Conservation (phyloP, 2,113 vertebrate species). For the Sinocyclocheilus maitianheensis region DNA sequence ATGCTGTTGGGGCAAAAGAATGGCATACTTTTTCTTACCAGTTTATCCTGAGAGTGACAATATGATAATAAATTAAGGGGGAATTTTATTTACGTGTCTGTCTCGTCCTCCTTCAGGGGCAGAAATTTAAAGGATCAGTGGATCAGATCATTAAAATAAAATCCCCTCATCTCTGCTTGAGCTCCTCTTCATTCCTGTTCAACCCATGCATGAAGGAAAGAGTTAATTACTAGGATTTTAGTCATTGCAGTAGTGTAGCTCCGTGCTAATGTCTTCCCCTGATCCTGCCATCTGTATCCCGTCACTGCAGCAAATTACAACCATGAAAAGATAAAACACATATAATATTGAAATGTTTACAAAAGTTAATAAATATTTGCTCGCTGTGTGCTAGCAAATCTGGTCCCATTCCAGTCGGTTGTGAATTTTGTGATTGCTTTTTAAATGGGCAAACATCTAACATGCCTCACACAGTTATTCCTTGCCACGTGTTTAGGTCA, state of each 20-base stretch:
- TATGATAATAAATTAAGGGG: constrained; percentile 70
- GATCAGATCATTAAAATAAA: constrained; percentile 82
- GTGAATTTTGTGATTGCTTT: constrained; percentile 20
- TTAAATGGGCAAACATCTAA: constrained; percentile 5
- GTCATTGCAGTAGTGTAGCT: constrained; percentile 59
- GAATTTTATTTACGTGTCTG: constrained; percentile 66
- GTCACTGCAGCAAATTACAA: constrained; percentile 27
- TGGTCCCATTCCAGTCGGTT: background rate
- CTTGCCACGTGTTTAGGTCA: background rate
- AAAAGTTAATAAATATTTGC: constrained; percentile 17
- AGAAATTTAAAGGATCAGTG: constrained; percentile 81
- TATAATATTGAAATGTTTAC: constrained; percentile 27
- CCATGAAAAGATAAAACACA: constrained; percentile 31
- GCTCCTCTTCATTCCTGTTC: constrained; percentile 50
- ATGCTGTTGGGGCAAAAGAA: constrained; percentile 53
- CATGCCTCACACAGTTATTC: background rate
- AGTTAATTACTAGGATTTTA: constrained; percentile 75
- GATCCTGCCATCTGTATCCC: constrained; percentile 23
- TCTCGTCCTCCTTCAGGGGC: constrained; percentile 70
- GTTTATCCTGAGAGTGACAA: constrained; percentile 61
- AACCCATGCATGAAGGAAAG: constrained; percentile 72
- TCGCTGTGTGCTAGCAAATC: background rate
- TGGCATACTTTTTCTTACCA: constrained; percentile 52
- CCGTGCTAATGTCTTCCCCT: constrained; percentile 51
- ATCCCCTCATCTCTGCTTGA: constrained; percentile 59